phyloP scores from a whole-genome alignment of 2,797 vertebrate genomes.

The Channa striata region DNA sequence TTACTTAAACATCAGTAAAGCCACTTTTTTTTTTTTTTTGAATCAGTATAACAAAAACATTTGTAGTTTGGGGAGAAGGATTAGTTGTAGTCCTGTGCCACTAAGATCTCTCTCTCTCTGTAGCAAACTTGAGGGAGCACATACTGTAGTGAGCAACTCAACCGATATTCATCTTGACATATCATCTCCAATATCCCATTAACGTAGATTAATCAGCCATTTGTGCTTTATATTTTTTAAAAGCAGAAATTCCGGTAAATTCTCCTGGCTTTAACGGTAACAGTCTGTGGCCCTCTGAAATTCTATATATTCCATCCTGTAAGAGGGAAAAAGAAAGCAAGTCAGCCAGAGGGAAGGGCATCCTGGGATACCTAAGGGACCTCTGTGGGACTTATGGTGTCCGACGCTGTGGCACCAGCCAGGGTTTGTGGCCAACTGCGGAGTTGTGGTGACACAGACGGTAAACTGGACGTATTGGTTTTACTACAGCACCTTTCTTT shows the following conservation, averaged over 20 bases:
- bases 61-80: slow-evolving; percentile 6
- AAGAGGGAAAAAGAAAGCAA: slow-evolving; percentile 25
- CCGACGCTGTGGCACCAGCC: slow-evolving; percentile 79
- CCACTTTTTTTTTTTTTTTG: slow-evolving; percentile 9
- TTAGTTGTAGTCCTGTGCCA: slow-evolving; percentile 10
- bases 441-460: slow-evolving; percentile 73
- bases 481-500: slow-evolving; percentile 60
- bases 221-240: slow-evolving; percentile 66
- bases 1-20: slow-evolving; percentile 13
- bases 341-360: slow-evolving; percentile 35
- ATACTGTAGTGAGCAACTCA: slow-evolving; percentile 45
- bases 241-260: slow-evolving; percentile 74
- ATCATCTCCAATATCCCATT: slow-evolving; percentile 47
- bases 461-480: slow-evolving; percentile 72
- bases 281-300: slow-evolving; percentile 64
- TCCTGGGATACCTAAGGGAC: slow-evolving; percentile 72
- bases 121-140: slow-evolving; percentile 10
- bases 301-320: slow-evolving; percentile 68
- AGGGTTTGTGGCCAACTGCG: slow-evolving; percentile 71
- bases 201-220: slow-evolving; percentile 55
- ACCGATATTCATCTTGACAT: slow-evolving; percentile 51
- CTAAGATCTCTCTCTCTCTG: slow-evolving; percentile 14
- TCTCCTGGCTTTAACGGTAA: slow-evolving; percentile 64
- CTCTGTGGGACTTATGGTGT: slow-evolving; percentile 64
- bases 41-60: slow-evolving; percentile 21